A percentile compares a stretch with the other conserved stretches of the same genome.
phyloP scores from a whole-genome alignment of 2,113 vertebrate species.

The Grus americana region DNA sequence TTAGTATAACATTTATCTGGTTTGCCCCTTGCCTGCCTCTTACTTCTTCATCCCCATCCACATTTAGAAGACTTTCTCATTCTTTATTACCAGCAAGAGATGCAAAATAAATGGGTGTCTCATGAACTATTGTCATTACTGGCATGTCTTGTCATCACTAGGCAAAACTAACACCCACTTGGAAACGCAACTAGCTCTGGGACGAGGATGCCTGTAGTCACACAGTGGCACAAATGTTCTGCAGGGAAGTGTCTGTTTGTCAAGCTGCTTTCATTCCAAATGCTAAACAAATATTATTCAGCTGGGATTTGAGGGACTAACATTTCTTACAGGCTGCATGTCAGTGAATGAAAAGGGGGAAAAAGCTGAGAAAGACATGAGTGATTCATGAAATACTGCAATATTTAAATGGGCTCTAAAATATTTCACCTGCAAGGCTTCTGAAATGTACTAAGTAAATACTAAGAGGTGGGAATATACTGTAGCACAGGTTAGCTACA shows the following conservation, averaged over 20 bases:
- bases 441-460: slow-evolving; percentile 24
- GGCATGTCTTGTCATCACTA: not conserved
- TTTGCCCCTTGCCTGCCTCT: not conserved
- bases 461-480: not conserved
- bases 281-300: slow-evolving; percentile 44
- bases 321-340: not conserved
- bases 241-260: not conserved
- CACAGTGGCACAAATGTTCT: not conserved
- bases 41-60: not conserved
- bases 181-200: not conserved
- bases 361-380: not conserved
- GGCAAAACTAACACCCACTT: not conserved
- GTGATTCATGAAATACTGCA: slow-evolving; percentile 26
- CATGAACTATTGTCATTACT: not conserved
- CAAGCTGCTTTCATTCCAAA: slow-evolving; percentile 20
- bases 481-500: slow-evolving; percentile 12
- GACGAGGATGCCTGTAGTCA: not conserved
- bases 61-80: not conserved
- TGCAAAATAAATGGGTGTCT: not conserved
- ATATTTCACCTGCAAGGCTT: slow-evolving; percentile 10
- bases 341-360: not conserved
- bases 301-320: not conserved
- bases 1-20: not conserved
- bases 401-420: slow-evolving; percentile 42
- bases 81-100: not conserved